Percentiles rank a stretch among this genome's conserved stretches.
phyloP scores from a whole-genome alignment of 1,140 invertebrate genomes.

The Pantala flavescens region DNA sequence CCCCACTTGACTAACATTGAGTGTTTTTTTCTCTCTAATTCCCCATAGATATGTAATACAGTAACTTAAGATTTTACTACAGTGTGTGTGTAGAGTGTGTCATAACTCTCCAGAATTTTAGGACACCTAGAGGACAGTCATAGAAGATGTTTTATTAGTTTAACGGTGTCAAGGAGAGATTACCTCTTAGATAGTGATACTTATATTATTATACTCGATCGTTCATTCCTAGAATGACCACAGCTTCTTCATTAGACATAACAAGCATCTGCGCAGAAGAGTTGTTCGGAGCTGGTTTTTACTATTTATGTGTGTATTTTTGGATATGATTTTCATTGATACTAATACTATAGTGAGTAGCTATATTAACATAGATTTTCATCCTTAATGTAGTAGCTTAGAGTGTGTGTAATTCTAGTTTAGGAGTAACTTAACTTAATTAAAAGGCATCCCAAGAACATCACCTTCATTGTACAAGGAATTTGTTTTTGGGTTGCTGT shows the following conservation, averaged over 20 bases:
- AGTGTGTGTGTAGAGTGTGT: constrained; percentile 4
- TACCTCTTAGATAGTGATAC: background rate
- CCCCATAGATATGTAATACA: background rate
- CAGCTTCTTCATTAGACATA: background rate
- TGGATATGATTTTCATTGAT: background rate
- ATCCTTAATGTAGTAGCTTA: constrained; percentile 10
- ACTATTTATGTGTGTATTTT: background rate
- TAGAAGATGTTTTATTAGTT: constrained; percentile 7
- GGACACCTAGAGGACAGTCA: constrained; percentile 3
- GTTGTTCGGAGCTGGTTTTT: background rate
- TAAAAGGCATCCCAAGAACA: background rate
- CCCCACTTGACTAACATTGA: constrained; percentile 3
- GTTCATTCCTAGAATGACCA: constrained; percentile 5
- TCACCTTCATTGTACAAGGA: background rate
- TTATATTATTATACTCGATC: background rate
- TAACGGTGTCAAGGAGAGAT: background rate
- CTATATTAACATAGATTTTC: background rate
- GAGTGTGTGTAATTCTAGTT: background rate
- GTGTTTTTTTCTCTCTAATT: background rate
- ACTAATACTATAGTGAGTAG: background rate
- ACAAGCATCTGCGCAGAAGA: background rate
- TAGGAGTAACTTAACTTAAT: background rate
- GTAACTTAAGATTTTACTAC: background rate
- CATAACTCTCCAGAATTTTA: background rate
- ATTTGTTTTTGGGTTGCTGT: background rate